Base-by-base conservation (phyloP, 2,797 vertebrate genomes). In the Sciurus vulgaris region DNA sequence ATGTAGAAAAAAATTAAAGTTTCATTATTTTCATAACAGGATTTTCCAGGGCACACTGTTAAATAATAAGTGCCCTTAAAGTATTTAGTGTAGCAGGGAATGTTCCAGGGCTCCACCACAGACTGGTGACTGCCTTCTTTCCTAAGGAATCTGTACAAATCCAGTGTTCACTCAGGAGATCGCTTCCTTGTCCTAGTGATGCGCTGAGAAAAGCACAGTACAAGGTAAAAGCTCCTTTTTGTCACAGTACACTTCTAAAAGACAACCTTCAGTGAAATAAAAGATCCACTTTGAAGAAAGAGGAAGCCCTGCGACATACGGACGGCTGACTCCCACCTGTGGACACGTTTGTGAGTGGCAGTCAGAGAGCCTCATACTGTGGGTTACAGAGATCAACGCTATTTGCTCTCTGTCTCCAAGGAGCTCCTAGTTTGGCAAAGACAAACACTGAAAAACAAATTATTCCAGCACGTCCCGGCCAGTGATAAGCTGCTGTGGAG, bases 331-430 rank as follows among this genome's bases (percentile, higher is more conserved):
- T 38, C 59, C 38, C 81, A 15, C 28, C 22, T 28, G 1, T 14
- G 26, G 38, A 3, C 26, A 26, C 6, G 0, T 9, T 17, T 22
- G 7, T 4, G 7, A 47, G 24, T 15, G 0, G 51, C 18, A 63
- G 28, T 11, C 20, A 13, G 7, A 13, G 44, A 72, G 15, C 15
- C 41, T 54, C 49, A 4, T 28, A 0, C 30, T 3, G 0, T 10
- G 18, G 15, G 5, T 11, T 33, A 7, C 17, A 30, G 26, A 87
- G 44, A 26, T 17, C n/a, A 44, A 22, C 22, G 6, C 14, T 30
- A 1, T 30, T 86, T 24, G 9, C 1, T 74, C 14, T 77, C 67
- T 28, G 7, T 61, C 86, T 70, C 54, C 35, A 24, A 74, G 74
- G n/a, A 90, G 41, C 22, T 81, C 15, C 6, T 28, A 35, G 4